These are phyloP conservation scores for Chymomyza amoena DNA, from an alignment of 2,888 invertebrate species.

Conservation along the genomic window DNA sequence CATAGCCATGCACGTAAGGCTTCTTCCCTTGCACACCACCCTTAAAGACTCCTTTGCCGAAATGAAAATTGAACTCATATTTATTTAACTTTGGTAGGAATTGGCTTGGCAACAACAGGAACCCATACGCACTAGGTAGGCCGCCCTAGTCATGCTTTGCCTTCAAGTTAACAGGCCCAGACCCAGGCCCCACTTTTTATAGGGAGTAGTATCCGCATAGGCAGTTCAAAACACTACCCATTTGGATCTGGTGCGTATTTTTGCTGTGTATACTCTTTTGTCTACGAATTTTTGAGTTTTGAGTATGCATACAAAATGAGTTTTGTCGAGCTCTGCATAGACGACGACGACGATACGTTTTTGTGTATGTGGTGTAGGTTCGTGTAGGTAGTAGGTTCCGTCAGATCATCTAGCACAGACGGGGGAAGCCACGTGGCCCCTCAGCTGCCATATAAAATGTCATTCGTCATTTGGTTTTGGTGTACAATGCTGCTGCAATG, in stretches of 20 bases:
- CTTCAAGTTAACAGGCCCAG: neutral
- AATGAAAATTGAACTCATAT: slow-evolving; percentile 75
- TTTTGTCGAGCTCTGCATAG: slow-evolving; percentile 43
- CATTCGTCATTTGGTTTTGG: slow-evolving; percentile 74
- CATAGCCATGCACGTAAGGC: neutral
- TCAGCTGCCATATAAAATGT: slow-evolving; percentile 74
- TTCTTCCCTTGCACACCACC: neutral
- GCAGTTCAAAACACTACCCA: slow-evolving; percentile 9
- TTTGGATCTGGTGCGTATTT: slow-evolving; percentile 19
- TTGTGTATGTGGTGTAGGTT: slow-evolving; percentile 4
- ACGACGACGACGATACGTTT: neutral
- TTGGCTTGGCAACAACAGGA: slow-evolving; percentile 25
- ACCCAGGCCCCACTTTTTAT: too few relatives aligned
- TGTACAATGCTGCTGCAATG: slow-evolving; percentile 50
- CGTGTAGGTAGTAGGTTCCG: neutral
- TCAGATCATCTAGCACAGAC: neutral
- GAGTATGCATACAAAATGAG: slow-evolving; percentile 75
- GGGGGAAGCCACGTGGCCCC: slow-evolving; percentile 38
- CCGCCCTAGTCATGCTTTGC: neutral
- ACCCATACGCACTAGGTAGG: neutral
- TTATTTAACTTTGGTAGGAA: slow-evolving; percentile 43
- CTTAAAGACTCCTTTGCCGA: slow-evolving; percentile 23
- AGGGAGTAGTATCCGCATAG: slow-evolving; percentile 8
- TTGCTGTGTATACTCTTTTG: slow-evolving; percentile 63
- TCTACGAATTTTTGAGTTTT: slow-evolving; percentile 74